Evolutionary conservation across 2,888 invertebrate species (phyloP), one percentile per base, ranked within the genome.

Genomic region (Nephrotoma flavescens): DNA sequence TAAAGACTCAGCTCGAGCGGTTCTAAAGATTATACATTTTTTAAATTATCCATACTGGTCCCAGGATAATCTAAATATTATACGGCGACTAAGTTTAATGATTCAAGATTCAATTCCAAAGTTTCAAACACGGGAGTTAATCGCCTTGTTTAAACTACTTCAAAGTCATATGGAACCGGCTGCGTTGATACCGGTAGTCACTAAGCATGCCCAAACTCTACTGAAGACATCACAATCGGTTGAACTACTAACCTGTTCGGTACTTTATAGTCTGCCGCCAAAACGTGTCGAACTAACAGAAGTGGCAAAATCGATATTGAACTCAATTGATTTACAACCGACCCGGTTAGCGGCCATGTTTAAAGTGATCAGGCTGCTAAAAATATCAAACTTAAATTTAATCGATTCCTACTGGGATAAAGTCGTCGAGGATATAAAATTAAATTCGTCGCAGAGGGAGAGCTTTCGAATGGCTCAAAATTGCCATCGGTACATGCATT

Each of bases 401-500:
- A 93, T 93, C 88, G 89, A 92, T 88, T 87, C 88, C 3, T 93
- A 92, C 88, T 94, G 94, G 94, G 89, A 90, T 7, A 90, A 90
- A 86, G 90, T 92, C 0, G 87, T 93, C 0, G 86, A 89, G 1
- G 89, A 90, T 83, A 87, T 93, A 57, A 88, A 91, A 7, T 87
- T 88, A 2, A 88, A 89, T 42, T 87, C 88, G 0, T 88, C 88
- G 11, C 89, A 90, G 83, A 89, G 89, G 42, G 88, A 89, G 44
- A 84, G 89, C n/a, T 88, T 90, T 71, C 89, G 89, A 85, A 88
- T 93, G 71, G 87, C 92, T 7, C 90, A 90, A 44, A 90, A 93
- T 52, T 92, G 92, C 87, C 91, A 92, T 87, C 92, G 92, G 87
- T 94, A 94, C 88, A 92, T 93, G 91, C 91, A 92, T 89, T 94